Evolutionary conservation across 2,888 invertebrate genomes (phyloP), one percentile per base, ranked within the genome.

Genomic region (Hypselothyrea guttata): DNA sequence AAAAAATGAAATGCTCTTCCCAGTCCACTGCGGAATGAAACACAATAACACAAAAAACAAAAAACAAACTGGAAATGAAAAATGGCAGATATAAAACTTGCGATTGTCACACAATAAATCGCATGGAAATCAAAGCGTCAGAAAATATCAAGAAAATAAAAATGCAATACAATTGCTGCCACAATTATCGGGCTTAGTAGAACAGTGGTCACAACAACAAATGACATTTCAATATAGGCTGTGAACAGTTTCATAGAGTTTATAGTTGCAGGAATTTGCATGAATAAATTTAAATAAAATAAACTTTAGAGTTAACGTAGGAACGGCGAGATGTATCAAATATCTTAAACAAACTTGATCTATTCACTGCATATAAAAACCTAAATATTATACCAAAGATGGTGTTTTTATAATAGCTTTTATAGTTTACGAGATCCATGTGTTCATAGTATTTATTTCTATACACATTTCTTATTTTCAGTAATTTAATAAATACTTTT

Each of bases 41-140:
- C 42, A 65, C 62, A 64, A 69, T 69, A 78, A 66, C 58, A 58
- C 37, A 22, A 22, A 22, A 22, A 22, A 5, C 5, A 58, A 40
- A 22, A 22, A 22, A 22, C 2, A 5, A 4, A 22, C 22, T 4
- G 22, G 5, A 22, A 22, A 22, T 4, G 22, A 22, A 51, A 54
- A 73, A 61, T 60, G 56, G 42, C 71, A 66, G 47, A 68, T 57
- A 84, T 76, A 63, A 71, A 84, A 78, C 47, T 69, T 57, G 65
- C 65, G 78, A 63, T 81, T 70, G 63, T 76, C 76, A 62, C 56
- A 77, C 67, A 81, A 76, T 73, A 70, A 75, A 83, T 72, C 59
- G 59, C 61, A 64, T 52, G 52, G 47, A 59, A 69, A 79, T 72
- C 65, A 58, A 72, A 68, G 61, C 53, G 11, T 31, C 27, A 18